A percentile compares a stretch with the other conserved stretches of the same genome.
These are phyloP conservation scores for Chrysolina oricalcia DNA, from an alignment of 2,888 invertebrate species.

Conservation along the genomic window DNA sequence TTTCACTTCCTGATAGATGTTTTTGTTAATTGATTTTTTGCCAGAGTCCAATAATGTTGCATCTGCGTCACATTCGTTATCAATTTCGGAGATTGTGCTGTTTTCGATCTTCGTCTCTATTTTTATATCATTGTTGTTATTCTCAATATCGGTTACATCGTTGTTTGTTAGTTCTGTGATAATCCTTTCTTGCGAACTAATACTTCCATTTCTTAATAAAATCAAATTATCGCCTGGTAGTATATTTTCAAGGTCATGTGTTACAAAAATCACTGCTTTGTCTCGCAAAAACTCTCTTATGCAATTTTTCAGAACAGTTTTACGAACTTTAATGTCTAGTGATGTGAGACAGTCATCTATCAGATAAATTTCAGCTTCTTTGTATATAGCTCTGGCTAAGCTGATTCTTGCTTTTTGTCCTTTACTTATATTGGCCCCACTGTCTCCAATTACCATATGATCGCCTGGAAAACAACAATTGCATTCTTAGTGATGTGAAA, in stretches of 20 bases:
- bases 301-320: constrained; percentile 80
- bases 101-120: constrained; percentile 27
- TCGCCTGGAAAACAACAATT: constrained; percentile 74
- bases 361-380: constrained; percentile 83
- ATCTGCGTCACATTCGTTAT: constrained; percentile 34
- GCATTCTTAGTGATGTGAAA: no score
- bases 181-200: constrained; percentile 34
- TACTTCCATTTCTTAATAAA: constrained; percentile 50
- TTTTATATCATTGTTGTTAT: neutral
- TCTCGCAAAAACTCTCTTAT: constrained; percentile 55
- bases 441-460: constrained; percentile 83
- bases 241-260: constrained; percentile 51
- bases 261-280: constrained; percentile 58
- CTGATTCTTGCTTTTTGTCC: constrained; percentile 87
- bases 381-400: constrained; percentile 83
- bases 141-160: neutral
- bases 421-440: constrained; percentile 85
- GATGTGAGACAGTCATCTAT: constrained; percentile 88
- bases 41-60: constrained; percentile 26
- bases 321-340: constrained; percentile 83
- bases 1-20: constrained; percentile 57
- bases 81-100: constrained; percentile 23
- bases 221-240: constrained; percentile 50
- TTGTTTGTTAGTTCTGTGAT: constrained; percentile 24
- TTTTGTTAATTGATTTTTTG: constrained; percentile 31